Base-by-base conservation (phyloP, 35 echinoderm and acorn worm genomes). In the Patiria miniata region DNA sequence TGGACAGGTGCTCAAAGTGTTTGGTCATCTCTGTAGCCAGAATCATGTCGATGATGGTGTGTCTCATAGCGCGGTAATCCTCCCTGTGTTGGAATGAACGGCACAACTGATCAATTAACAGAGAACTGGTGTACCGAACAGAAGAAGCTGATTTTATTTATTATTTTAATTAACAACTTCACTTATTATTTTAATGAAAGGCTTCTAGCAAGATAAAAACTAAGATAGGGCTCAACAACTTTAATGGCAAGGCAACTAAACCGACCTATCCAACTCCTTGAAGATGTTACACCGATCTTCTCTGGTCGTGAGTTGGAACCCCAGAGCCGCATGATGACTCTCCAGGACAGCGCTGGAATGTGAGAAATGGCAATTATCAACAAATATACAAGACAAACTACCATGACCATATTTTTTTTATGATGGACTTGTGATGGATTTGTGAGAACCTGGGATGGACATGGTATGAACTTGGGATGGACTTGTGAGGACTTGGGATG, bases 281-380 rank as follows among this genome's bases (percentile, higher is more conserved):
- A 99, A 95, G 59, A 99, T 95, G 44, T 99, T 95, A 76, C 96
- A 99, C 38, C 91, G 91, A 61, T 99, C 96, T 76, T 99, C 96
- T 85, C 85, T 89, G 14, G 93, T 95, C 23, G 96, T 99, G 19
- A 99, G 59, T 86, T 99, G 96, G 80, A 99, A 99, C 37, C 92
- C 92, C 2, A 99, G 90, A 39, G 96, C 96, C 54, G 96, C 91
- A 52, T 99, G 96, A 80, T 99, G 96, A 81, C 96, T 99, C 53
- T 99, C 96, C 30, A 99, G 89, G 1, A 99, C 96, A 61, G 96
- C 96, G 7, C 96, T 99, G 81, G 16, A 73, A 83, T 77, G 17
- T 10, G 78, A 40, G n/a, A n/a, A n/a, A n/a, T n/a, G n/a, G n/a
- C n/a, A n/a, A n/a, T n/a, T n/a, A n/a, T n/a, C n/a, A n/a, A n/a